A percentile compares a stretch with the other conserved stretches of the same genome.
Evolutionary conservation across 2,113 vertebrate species (phyloP).

Genomic region (Melanostigma gelatinosum): DNA sequence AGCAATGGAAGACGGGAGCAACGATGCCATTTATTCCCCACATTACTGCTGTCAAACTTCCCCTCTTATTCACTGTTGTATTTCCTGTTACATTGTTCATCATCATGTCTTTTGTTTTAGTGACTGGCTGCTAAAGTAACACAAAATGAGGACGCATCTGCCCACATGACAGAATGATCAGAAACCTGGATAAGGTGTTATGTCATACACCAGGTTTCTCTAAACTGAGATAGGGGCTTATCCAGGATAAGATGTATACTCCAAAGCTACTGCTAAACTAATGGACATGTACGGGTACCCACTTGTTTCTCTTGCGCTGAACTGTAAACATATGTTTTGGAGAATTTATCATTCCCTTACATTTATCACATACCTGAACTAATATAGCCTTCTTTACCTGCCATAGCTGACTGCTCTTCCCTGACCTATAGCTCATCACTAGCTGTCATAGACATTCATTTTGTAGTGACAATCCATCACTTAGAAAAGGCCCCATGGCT

Average conservation of each 20-base stretch:
- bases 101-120: neutral
- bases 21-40: neutral
- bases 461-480: conserved; percentile 69
- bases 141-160: neutral
- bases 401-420: conserved; percentile 40
- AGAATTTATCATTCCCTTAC: neutral
- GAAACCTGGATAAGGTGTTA: neutral
- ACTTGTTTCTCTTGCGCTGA: neutral
- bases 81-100: neutral
- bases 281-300: neutral
- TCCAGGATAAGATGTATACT: too few species aligned
- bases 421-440: conserved; percentile 45
- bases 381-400: conserved; percentile 22
- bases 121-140: neutral
- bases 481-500: conserved; percentile 64
- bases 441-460: conserved; percentile 70
- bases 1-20: neutral
- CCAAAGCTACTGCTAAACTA: neutral
- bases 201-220: neutral
- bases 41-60: neutral
- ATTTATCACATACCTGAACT: conserved; percentile 2
- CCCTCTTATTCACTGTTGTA: neutral
- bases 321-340: neutral
- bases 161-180: neutral
- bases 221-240: neutral